These are phyloP conservation scores for Ceraclea dissimilis DNA, from an alignment of 2,888 invertebrate species.

Conservation along the genomic window DNA sequence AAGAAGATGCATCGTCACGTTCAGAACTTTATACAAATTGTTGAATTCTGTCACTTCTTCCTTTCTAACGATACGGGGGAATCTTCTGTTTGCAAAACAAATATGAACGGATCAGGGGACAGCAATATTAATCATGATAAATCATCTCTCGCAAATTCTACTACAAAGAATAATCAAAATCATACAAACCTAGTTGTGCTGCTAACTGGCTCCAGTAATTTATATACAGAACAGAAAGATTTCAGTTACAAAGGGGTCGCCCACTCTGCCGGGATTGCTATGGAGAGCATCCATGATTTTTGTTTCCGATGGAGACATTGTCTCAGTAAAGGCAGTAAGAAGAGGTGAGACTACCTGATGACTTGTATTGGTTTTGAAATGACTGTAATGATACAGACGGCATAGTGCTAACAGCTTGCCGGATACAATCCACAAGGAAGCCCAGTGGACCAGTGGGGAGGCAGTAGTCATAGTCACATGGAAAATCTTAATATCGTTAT, in stretches of 20 bases:
- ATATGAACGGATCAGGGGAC: conserved; percentile 11
- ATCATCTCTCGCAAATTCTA: conserved; percentile 29
- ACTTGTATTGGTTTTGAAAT: too few relatives aligned
- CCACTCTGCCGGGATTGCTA: conserved; percentile 70
- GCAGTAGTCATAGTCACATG: too few relatives aligned
- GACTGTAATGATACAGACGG: too few relatives aligned
- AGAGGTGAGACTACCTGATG: conserved; percentile 36
- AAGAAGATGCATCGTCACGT: conserved; percentile 63
- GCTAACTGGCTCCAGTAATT: conserved; percentile 56
- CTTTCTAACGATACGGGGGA: conserved; percentile 31
- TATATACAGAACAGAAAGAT: conserved; percentile 47
- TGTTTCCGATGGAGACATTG: conserved; percentile 79
- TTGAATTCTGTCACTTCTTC: conserved; percentile 78
- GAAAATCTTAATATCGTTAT: too few relatives aligned
- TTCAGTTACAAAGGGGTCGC: conserved; percentile 73
- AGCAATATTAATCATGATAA: conserved; percentile 21
- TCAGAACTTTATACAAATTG: conserved; percentile 70
- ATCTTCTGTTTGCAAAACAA: background rate
- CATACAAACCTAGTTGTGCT: conserved; percentile 59
- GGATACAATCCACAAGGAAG: too few relatives aligned
- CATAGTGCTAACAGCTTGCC: too few relatives aligned
- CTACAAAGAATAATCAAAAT: background rate
- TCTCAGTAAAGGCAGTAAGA: conserved; percentile 43
- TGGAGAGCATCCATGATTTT: conserved; percentile 77
- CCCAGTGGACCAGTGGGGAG: too few relatives aligned